A percentile compares a stretch with the other conserved stretches of the same genome.
Conservation (phyloP, 2,797 vertebrate species). For the Ptychadena robeensis region DNA sequence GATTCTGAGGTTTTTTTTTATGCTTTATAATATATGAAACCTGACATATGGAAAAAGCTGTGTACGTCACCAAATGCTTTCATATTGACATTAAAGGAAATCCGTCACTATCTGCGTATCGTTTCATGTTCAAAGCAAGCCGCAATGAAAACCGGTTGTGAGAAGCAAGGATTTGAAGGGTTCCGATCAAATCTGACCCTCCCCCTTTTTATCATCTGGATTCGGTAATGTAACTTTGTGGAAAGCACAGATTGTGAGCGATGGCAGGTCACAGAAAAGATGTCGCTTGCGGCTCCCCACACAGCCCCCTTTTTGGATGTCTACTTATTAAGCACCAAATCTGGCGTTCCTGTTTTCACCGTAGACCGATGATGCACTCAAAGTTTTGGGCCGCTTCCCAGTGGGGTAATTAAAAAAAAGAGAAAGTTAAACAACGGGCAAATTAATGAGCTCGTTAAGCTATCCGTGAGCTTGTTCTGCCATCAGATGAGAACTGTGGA, state of each 20-base stretch:
- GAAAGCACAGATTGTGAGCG: conserved; percentile 38
- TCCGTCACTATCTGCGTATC: background rate
- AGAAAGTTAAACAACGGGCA: conserved; percentile 50
- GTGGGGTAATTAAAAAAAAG: conserved; percentile 49
- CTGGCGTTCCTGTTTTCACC: conserved; percentile 10
- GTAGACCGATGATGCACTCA: conserved; percentile 22
- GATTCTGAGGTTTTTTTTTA: background rate
- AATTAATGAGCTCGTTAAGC: conserved; percentile 58
- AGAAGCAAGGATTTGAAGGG: background rate
- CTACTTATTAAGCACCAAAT: conserved; percentile 3
- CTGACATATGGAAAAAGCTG: conserved; percentile 5
- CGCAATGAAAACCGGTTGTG: conserved; percentile 1
- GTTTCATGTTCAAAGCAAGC: conserved; percentile 46
- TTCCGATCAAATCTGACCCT: conserved; percentile 23
- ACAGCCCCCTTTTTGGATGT: conserved; percentile 10
- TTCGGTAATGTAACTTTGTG: conserved; percentile 29
- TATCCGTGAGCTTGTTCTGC: conserved; percentile 18
- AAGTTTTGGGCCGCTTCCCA: conserved; percentile 40
- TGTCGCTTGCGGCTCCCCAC: conserved; percentile 8
- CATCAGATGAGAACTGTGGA: background rate
- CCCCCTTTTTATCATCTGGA: conserved; percentile 15
- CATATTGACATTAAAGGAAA: conserved; percentile 50
- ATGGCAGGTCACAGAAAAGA: conserved; percentile 21
- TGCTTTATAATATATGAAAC: conserved; percentile 19
- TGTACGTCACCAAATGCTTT: conserved; percentile 16